These are phyloP conservation scores for Lemur catta DNA, from an alignment of 2,797 vertebrate genomes.

Conservation along the genomic window DNA sequence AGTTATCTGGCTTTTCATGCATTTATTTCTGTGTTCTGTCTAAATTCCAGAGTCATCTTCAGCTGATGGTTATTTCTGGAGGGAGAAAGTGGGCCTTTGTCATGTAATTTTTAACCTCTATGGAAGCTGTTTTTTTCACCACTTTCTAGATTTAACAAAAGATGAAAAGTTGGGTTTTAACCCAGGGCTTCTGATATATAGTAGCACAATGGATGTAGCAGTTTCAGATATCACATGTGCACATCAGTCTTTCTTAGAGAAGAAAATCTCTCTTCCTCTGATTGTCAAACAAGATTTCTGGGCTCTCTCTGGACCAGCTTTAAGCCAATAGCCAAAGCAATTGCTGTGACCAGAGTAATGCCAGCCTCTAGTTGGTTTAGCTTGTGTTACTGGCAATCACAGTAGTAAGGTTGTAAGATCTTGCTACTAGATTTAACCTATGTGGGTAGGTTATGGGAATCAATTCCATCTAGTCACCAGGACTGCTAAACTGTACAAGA, in stretches of 20 bases:
- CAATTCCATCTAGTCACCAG: not conserved
- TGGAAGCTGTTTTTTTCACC: not conserved
- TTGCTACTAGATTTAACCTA: not conserved
- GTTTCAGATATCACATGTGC: not conserved
- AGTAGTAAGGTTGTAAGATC: not conserved
- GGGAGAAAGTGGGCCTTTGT: not conserved
- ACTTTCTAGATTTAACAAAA: not conserved
- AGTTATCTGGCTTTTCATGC: not conserved
- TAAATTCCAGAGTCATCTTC: not conserved
- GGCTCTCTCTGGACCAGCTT: not conserved
- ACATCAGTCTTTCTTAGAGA: not conserved
- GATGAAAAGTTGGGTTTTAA: not conserved
- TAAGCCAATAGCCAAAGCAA: not conserved
- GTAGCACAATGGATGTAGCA: not conserved
- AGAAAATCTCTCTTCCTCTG: not conserved
- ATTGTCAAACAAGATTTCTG: not conserved
- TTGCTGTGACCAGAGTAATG: not conserved
- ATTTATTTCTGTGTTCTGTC: not conserved
- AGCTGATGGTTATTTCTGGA: not conserved
- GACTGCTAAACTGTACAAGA: not conserved
- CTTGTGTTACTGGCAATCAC: not conserved
- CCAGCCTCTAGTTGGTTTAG: not conserved
- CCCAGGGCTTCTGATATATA: not conserved
- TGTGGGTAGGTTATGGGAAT: not conserved
- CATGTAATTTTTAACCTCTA: not conserved